A percentile compares a stretch with the other conserved stretches of the same genome.
Conservation (phyloP, 2,888 invertebrate species). For the Lathronympha strigana region DNA sequence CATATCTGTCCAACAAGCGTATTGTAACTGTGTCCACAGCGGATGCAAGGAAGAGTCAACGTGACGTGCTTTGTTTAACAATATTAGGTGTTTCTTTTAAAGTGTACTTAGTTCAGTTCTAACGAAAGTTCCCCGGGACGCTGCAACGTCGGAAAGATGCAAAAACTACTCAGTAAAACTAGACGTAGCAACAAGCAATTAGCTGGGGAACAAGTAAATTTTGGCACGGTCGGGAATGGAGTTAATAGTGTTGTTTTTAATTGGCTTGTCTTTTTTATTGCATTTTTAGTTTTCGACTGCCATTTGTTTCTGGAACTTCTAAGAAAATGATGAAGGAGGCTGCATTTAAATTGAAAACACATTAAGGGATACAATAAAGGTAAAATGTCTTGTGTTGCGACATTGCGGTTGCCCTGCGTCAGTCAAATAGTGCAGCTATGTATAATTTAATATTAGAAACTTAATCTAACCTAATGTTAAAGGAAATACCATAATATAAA, state of each 20-base stretch:
- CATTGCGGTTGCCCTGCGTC: no score
- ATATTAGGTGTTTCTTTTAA: conserved; percentile 48
- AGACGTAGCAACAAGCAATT: conserved; percentile 31
- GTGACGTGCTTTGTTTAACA: conserved; percentile 51
- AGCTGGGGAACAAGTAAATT: conserved; percentile 26
- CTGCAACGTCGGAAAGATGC: conserved; percentile 30
- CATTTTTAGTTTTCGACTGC: not conserved
- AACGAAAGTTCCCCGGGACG: conserved; percentile 24
- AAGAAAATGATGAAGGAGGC: no score
- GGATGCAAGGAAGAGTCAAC: conserved; percentile 53
- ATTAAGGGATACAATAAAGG: no score
- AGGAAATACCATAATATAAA: no score
- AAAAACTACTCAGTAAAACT: conserved; percentile 25
- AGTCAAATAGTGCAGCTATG: no score
- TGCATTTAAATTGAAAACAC: no score
- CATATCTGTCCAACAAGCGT: not conserved
- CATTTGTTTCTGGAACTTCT: no score
- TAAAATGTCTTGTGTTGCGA: no score
- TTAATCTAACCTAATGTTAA: no score
- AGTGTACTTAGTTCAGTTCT: conserved; percentile 36
- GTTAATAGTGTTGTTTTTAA: conserved; percentile 22
- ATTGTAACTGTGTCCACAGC: conserved; percentile 45
- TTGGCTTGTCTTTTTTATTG: conserved; percentile 5
- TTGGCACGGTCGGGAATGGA: conserved; percentile 17
- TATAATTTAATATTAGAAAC: no score